These are phyloP conservation scores for Calyptomena viridis DNA, from an alignment of 2,113 vertebrate species.

Conservation along the genomic window DNA sequence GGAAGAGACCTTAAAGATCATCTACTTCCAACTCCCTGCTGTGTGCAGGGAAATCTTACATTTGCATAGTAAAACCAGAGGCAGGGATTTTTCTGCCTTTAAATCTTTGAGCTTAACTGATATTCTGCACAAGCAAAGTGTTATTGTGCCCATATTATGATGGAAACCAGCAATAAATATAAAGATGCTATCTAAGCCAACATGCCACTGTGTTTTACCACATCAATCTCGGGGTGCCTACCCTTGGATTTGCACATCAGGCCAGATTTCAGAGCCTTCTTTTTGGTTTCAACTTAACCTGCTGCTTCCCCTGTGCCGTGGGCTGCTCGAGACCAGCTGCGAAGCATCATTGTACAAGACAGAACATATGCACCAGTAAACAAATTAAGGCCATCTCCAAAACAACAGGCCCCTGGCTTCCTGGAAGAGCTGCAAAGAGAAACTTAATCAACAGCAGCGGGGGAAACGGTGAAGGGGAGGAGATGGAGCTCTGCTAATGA, in stretches of 20 bases:
- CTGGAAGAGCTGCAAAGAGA: conserved; percentile 56
- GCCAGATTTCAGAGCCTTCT: background rate
- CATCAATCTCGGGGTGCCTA: background rate
- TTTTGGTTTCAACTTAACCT: background rate
- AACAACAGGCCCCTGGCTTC: conserved; percentile 62
- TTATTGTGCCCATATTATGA: background rate
- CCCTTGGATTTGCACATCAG: background rate
- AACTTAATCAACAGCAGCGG: conserved; percentile 48
- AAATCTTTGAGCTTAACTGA: background rate
- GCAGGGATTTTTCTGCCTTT: background rate
- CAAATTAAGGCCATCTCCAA: conserved; percentile 57
- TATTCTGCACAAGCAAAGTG: background rate
- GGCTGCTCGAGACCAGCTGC: conserved; percentile 45
- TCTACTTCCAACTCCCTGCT: background rate
- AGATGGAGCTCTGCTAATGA: background rate
- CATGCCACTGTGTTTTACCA: accelerated
- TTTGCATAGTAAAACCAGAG: background rate
- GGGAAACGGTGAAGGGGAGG: background rate
- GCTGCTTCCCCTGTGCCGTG: conserved; percentile 17
- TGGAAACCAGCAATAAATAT: background rate
- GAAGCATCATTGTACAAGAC: background rate
- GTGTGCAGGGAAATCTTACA: background rate
- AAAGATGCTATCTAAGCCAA: background rate
- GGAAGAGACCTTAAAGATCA: background rate
- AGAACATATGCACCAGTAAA: conserved; percentile 56